Evolutionary conservation across 2,113 vertebrate species (phyloP), one percentile per base, ranked within the genome.

Genomic region (Verasper variegatus): DNA sequence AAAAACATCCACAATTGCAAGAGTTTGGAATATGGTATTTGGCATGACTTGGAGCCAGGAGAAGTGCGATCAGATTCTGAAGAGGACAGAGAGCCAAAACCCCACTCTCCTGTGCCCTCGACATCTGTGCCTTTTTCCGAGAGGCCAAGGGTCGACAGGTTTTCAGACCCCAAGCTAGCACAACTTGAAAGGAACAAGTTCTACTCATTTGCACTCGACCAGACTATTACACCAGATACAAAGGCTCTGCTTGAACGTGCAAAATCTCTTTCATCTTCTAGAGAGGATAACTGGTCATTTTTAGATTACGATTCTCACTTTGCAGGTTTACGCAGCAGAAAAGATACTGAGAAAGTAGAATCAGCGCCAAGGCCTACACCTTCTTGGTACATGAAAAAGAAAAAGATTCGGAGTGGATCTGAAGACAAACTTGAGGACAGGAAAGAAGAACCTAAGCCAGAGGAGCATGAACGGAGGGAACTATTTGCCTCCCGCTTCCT

Each of bases 201-300:
- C 76, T 98, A 97, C 69, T 98, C 98, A 45, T 97, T 97, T 86
- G 97, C 97, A 0, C 90, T 98, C 92, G 97, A 99, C 88, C 97
- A 99, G 90, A 98, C 96, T 58, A 99, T 99, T 92, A 99, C 98
- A 3, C 97, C 98, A 1, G 98, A 99, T 84, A 99, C 98, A 17
- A 99, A 99, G 88, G 98, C 98, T 88, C 89, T 99, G 89, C 96
- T 99, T 1, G 98, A 99, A 87, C 95, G 98, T 80, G 98, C 98
- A 65, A 99, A 99, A 83, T 99, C 98, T 3, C 95, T 99, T 0
- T 99, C 97, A 20, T 98, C 97, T 0, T 98, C 97, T 51, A 94
- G 98, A 85, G 98, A 99, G 84, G 98, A 99, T 81, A 99, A 98
- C 71, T 99, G 97, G 98, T 98, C 98, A 76, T 99, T 99, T 89